phyloP scores from a whole-genome alignment of 1,140 invertebrate species.

The Lasioglossum albipes region DNA sequence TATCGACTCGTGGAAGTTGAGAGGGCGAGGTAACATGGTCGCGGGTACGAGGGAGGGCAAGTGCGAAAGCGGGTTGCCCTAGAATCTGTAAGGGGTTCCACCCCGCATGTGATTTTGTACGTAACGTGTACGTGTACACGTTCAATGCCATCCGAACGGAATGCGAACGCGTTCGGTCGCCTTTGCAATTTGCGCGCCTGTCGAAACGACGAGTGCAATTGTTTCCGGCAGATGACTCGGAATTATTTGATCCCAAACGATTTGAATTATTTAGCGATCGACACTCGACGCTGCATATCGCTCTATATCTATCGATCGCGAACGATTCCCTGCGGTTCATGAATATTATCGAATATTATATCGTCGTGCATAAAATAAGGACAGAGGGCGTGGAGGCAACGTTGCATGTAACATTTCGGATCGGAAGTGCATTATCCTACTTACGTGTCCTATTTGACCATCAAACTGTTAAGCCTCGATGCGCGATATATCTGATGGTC shows the following conservation, averaged over 20 bases:
- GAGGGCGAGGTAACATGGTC: constrained; percentile 61
- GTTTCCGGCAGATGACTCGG: neutral
- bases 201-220: neutral
- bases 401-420: constrained; percentile 20
- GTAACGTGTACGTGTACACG: constrained; percentile 9
- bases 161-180: constrained; percentile 2
- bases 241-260: neutral
- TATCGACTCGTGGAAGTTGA: constrained; percentile 61
- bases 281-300: neutral
- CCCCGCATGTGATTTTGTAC: constrained; percentile 45
- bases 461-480: constrained; percentile 3
- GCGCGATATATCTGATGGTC: neutral
- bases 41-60: constrained; percentile 47
- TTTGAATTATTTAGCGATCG: constrained; percentile 1
- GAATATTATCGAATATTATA: neutral
- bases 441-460: constrained; percentile 26
- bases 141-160: constrained; percentile 24
- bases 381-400: neutral
- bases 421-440: constrained; percentile 20
- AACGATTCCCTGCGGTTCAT: constrained; percentile 1
- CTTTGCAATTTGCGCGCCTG: neutral
- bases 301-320: neutral
- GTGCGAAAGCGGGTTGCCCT: constrained; percentile 61
- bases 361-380: constrained; percentile 16
- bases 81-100: constrained; percentile 58